A percentile compares a stretch with the other conserved stretches of the same genome.
Conservation (phyloP, 2,797 vertebrate species). For the Harpagifer antarcticus region DNA sequence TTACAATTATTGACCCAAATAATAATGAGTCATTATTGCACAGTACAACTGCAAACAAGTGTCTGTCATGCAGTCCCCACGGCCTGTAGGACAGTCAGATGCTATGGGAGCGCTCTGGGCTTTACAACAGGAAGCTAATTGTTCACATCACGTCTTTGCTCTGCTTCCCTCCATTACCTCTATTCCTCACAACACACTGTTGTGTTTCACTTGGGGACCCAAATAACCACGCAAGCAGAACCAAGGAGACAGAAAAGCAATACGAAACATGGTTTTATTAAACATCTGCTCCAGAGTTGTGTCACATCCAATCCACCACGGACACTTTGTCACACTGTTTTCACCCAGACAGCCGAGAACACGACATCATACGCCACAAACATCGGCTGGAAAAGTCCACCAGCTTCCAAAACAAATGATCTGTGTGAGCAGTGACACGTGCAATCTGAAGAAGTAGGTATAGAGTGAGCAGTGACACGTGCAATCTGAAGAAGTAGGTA, state of each 20-base stretch:
- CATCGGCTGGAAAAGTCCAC: slow-evolving; percentile 43
- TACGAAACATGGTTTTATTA: not conserved
- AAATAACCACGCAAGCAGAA: slow-evolving; percentile 34
- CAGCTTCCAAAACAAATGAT: slow-evolving; percentile 26
- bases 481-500: slow-evolving; percentile 20
- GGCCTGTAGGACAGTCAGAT: slow-evolving; percentile 2
- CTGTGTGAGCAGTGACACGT: slow-evolving; percentile 24
- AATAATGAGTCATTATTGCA: too few relatives aligned
- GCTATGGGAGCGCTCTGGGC: not conserved
- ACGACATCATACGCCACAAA: slow-evolving; percentile 18
- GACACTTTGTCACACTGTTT: not conserved
- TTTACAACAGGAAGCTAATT: not conserved
- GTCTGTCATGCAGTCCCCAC: not conserved
- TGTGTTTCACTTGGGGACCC: slow-evolving; percentile 23
- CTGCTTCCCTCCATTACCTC: slow-evolving; percentile 6
- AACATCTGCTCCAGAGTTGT: slow-evolving; percentile 15
- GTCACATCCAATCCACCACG: not conserved
- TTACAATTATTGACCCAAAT: too few relatives aligned
- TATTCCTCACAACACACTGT: slow-evolving; percentile 4
- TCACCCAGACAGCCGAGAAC: slow-evolving; percentile 21
- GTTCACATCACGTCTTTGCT: not conserved
- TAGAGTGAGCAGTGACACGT: too few relatives aligned
- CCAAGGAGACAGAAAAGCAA: not conserved
- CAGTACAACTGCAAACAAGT: too few relatives aligned
- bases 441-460: slow-evolving; percentile 24